These are phyloP conservation scores for Theonella swinhoei DNA, from an alignment of 37 sponge, comb jelly and placozoan species.

Conservation along the genomic window DNA sequence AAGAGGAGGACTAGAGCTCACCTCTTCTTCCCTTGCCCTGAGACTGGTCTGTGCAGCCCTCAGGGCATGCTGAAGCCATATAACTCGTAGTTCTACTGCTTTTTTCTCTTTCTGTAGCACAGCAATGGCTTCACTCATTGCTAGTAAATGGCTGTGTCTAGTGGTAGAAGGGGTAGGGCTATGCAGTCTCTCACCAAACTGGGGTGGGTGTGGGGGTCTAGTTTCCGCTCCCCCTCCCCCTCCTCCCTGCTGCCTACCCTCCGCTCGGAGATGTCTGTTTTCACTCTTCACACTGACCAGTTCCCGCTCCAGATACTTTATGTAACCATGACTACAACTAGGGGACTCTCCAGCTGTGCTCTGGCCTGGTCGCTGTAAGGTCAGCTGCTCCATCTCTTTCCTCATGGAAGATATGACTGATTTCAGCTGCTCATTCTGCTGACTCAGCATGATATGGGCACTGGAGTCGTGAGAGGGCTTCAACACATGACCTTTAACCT, in stretches of 20 bases:
- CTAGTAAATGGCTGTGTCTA: constrained; percentile 24
- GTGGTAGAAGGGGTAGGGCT: not conserved
- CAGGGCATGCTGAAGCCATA: no score
- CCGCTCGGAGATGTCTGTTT: constrained; percentile 21
- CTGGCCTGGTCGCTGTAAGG: no score
- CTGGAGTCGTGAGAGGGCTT: not conserved
- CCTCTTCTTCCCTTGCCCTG: no score
- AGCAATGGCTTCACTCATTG: constrained; percentile 48
- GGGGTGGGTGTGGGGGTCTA: not conserved
- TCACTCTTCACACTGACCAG: constrained; percentile 35
- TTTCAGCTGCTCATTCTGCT: constrained; percentile 52
- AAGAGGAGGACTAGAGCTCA: no score
- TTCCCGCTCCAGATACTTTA: constrained; percentile 50
- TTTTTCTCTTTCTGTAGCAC: constrained; percentile 59
- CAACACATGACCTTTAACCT: not conserved
- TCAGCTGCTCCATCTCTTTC: constrained; percentile 52
- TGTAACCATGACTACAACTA: constrained; percentile 10
- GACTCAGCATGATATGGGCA: constrained; percentile 17
- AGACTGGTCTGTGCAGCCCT: no score
- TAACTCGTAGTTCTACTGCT: constrained; percentile 35
- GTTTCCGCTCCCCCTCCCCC: not conserved
- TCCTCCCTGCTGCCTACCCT: not conserved
- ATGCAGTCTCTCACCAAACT: not conserved
- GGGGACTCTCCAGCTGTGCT: no score
- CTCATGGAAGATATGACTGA: constrained; percentile 53